A percentile compares a stretch with the other conserved stretches of the same genome.
Conservation (phyloP, 2,113 vertebrate genomes). For the Oxyruncus cristatus region DNA sequence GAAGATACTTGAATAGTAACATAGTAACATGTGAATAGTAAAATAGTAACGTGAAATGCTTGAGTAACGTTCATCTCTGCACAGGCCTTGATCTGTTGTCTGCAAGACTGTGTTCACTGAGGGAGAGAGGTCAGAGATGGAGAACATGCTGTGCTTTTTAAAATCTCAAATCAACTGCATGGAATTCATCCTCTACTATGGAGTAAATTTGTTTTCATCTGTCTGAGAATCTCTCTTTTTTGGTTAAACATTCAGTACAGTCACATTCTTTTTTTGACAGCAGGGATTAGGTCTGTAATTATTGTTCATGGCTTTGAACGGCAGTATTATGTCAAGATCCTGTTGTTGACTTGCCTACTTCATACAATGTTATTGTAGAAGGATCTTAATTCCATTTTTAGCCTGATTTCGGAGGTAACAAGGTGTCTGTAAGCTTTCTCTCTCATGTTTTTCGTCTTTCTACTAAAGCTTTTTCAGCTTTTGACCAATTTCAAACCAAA, state of each 20-base stretch:
- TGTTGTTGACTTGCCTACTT: not conserved
- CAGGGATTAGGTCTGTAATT: not conserved
- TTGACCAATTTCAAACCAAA: not conserved
- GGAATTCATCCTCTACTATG: not conserved
- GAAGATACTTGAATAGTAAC: not conserved
- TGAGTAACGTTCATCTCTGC: not conserved
- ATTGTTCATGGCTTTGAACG: not conserved
- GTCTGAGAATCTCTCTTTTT: not conserved
- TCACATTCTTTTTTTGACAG: not conserved
- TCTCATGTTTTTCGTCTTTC: not conserved
- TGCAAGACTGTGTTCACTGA: not conserved
- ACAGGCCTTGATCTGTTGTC: not conserved
- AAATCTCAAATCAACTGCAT: not conserved
- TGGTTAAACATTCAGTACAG: not conserved
- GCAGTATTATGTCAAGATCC: not conserved
- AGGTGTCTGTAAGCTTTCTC: not conserved
- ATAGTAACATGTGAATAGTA: too few relatives aligned
- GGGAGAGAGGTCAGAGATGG: not conserved
- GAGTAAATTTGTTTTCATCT: not conserved
- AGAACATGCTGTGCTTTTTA: not conserved
- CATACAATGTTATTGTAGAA: not conserved
- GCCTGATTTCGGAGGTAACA: not conserved
- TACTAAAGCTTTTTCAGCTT: not conserved
- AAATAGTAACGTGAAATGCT: not conserved
- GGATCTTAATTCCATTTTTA: not conserved